phyloP scores from a whole-genome alignment of 1,140 invertebrate genomes.

The Caenorhabditis tropicalis region DNA sequence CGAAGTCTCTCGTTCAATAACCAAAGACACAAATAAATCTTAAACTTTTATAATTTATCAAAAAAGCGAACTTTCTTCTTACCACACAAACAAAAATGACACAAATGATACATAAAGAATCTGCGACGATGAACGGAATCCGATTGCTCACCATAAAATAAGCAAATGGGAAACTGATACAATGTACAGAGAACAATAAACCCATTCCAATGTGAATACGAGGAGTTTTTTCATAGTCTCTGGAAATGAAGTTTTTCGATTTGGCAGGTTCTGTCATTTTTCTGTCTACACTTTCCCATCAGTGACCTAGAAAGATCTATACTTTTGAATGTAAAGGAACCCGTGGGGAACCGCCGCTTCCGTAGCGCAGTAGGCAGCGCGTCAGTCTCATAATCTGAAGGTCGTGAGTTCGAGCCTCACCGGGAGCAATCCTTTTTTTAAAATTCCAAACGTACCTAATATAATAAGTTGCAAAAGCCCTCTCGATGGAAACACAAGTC shows the following conservation, averaged over 20 bases:
- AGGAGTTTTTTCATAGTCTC: not conserved
- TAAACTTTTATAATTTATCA: not conserved
- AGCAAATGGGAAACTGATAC: not conserved
- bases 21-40: not conserved
- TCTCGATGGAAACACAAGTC: not conserved
- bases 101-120: not conserved
- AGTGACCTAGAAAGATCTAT: too few species aligned
- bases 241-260: not conserved
- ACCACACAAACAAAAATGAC: not conserved
- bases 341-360: not conserved
- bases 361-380: conserved; percentile 68
- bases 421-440: conserved; percentile 59
- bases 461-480: not conserved
- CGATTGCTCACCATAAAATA: conserved; percentile 1
- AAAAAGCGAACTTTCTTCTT: not conserved
- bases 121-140: not conserved
- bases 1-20: not conserved
- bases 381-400: conserved; percentile 96
- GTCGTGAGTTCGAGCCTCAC: conserved; percentile 95
- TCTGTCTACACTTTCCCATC: too few species aligned
- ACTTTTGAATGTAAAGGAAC: not conserved
- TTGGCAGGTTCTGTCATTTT: too few species aligned
- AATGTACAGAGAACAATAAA: not conserved
- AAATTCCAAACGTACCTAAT: not conserved
- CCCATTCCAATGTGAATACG: not conserved